These are phyloP conservation scores for Hypocryptadius cinnamomeus DNA, from an alignment of 2,113 vertebrate species.

Conservation along the genomic window DNA sequence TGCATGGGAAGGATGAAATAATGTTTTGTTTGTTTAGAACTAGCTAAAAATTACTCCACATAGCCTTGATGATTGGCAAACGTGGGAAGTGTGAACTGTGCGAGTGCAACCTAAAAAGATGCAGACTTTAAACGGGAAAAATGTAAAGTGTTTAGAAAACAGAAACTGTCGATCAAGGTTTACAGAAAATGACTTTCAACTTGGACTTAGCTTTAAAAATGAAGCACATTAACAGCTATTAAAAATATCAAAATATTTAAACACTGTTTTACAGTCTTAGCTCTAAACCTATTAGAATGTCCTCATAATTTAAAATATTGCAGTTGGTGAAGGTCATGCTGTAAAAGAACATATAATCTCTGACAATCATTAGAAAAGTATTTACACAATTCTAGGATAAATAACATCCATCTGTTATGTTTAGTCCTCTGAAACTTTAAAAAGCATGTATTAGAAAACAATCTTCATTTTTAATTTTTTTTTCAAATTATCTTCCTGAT, in stretches of 20 bases:
- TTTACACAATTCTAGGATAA: not conserved
- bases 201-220: not conserved
- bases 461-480: not conserved
- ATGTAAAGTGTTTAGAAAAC: constrained; percentile 32
- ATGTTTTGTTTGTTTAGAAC: constrained; percentile 41
- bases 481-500: not conserved
- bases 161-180: constrained; percentile 6
- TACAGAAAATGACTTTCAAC: not conserved
- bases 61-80: constrained; percentile 60
- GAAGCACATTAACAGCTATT: not conserved
- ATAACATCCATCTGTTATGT: not conserved
- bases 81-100: constrained; percentile 39
- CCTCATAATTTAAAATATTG: not conserved
- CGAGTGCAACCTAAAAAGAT: constrained; percentile 6
- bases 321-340: not conserved
- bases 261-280: not conserved
- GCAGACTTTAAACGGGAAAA: constrained; percentile 4
- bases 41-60: constrained; percentile 34
- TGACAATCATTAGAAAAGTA: constrained; percentile 4
- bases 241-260: not conserved
- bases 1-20: not conserved
- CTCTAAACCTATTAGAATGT: not conserved
- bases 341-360: constrained; percentile 12
- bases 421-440: not conserved
- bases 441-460: not conserved